Conservation (phyloP, 2,797 vertebrate genomes). For the Halcyon leucocephala region DNA sequence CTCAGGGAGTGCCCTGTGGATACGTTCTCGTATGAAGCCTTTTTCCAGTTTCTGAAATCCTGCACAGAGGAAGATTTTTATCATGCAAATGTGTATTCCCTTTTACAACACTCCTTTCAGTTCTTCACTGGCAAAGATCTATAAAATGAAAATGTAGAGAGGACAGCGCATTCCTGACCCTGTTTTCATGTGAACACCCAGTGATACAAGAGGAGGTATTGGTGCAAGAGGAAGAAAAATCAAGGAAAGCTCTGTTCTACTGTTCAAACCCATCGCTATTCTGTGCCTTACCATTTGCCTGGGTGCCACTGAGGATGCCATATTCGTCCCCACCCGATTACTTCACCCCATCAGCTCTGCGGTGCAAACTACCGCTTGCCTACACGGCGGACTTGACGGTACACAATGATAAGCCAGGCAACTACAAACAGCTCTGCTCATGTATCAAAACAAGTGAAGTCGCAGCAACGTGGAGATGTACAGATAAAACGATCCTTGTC, state of each 20-base stretch:
- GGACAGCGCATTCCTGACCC: not conserved
- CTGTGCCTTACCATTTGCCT: not conserved
- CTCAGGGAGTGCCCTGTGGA: not conserved
- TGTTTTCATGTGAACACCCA: not conserved
- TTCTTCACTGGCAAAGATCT: not conserved
- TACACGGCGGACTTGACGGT: accelerated
- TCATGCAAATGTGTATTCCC: not conserved
- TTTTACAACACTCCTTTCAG: not conserved
- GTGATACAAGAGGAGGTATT: not conserved
- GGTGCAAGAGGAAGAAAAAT: not conserved
- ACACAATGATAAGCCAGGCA: accelerated
- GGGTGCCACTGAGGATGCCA: not conserved
- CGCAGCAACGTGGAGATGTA: not conserved
- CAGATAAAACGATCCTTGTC: not conserved
- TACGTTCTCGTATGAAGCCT: not conserved
- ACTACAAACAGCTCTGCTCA: not conserved
- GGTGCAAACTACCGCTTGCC: not conserved
- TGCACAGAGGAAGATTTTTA: not conserved
- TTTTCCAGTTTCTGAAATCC: not conserved
- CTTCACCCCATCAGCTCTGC: not conserved
- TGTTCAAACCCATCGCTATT: not conserved
- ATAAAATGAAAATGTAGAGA: not conserved
- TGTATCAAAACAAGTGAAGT: not conserved
- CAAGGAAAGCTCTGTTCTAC: not conserved
- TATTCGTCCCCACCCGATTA: accelerated